A percentile compares a stretch with the other conserved stretches of the same genome.
Conservation (phyloP, 2,113 vertebrate genomes). For the Bufo gargarizans region DNA sequence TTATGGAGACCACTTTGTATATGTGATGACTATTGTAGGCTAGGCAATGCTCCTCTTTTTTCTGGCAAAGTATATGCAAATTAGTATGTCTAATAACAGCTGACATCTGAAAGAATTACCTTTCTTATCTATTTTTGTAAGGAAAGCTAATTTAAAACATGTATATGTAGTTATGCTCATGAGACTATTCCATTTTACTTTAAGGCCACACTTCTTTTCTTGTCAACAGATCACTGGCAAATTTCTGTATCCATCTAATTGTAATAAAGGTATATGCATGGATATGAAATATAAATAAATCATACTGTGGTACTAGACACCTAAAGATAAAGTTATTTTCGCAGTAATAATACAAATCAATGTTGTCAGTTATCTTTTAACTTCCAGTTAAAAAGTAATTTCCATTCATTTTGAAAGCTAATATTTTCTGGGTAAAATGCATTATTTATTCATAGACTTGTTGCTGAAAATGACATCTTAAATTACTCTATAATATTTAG, state of each 20-base stretch:
- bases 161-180: too few relatives aligned
- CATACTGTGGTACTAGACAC: not conserved
- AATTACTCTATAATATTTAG: conserved; percentile 13
- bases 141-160: too few relatives aligned
- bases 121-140: too few relatives aligned
- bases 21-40: too few relatives aligned
- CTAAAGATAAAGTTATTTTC: not conserved
- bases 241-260: not conserved
- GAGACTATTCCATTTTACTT: too few relatives aligned
- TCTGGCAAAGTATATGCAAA: too few relatives aligned
- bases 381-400: conserved; percentile 18
- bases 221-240: not conserved
- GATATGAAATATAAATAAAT: not conserved
- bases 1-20: too few relatives aligned
- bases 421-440: not conserved
- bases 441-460: conserved; percentile 27
- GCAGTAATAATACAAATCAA: not conserved
- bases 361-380: conserved; percentile 19
- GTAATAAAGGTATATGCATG: not conserved
- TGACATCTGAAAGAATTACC: too few relatives aligned
- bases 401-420: conserved; percentile 7
- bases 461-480: conserved; percentile 9
- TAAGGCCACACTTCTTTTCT: not conserved
- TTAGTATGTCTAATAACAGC: too few relatives aligned
- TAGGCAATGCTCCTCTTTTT: too few relatives aligned